Evolutionary conservation across 2,113 vertebrate species (phyloP).

Genomic region (Lampris megalopsis): DNA sequence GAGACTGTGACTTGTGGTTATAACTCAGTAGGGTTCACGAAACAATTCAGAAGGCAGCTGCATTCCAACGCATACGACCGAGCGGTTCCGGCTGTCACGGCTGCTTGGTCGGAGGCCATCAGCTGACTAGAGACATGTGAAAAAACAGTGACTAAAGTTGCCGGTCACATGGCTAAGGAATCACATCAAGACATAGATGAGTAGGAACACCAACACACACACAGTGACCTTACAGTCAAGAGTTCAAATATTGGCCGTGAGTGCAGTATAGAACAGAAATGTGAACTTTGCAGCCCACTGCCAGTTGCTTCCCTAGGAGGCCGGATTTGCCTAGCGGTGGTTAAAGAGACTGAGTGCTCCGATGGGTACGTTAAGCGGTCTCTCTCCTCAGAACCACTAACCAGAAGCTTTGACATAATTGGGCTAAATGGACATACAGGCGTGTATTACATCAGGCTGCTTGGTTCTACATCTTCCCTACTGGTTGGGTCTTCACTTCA

Average conservation of each 20-base stretch:
- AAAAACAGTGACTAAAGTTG: constrained; percentile 57
- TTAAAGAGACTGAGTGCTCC: no score
- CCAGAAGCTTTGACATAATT: no score
- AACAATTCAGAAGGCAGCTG: neutral
- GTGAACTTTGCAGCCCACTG: no score
- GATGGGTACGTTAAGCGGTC: no score
- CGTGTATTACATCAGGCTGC: no score
- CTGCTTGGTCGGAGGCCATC: constrained; percentile 57
- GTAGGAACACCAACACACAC: neutral
- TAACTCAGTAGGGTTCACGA: neutral
- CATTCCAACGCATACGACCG: neutral
- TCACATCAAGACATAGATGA: neutral
- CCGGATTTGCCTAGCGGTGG: no score
- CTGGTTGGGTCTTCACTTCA: no score
- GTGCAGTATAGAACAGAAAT: neutral
- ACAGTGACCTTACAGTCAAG: neutral
- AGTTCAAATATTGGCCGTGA: neutral
- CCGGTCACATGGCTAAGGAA: constrained; percentile 72
- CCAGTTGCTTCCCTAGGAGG: no score
- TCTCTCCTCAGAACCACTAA: no score
- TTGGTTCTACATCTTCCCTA: no score
- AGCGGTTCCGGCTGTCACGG: constrained; percentile 13
- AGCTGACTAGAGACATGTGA: constrained; percentile 72
- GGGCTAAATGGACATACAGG: no score
- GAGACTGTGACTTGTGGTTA: constrained; percentile 13